These are phyloP conservation scores for Philereme transversata DNA, from an alignment of 2,888 invertebrate genomes.

Conservation along the genomic window DNA sequence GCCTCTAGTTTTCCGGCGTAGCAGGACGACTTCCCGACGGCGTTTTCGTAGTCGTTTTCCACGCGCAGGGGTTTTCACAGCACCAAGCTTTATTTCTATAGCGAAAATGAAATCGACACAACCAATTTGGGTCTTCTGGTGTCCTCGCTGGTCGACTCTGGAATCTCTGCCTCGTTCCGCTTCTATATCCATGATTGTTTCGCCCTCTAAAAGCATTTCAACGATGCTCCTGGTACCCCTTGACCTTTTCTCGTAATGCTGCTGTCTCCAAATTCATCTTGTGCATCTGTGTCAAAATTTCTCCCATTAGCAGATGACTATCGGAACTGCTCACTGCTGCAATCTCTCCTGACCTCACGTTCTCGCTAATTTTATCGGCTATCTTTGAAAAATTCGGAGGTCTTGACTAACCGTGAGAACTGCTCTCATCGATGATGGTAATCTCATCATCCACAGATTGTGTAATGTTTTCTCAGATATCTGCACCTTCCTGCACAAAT, in stretches of 20 bases:
- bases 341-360: background rate
- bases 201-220: background rate
- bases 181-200: background rate
- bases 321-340: background rate
- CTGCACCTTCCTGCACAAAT: slow-evolving; percentile 10
- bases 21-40: too few species aligned
- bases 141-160: background rate
- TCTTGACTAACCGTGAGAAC: background rate
- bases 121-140: slow-evolving; percentile 7
- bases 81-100: slow-evolving; percentile 14
- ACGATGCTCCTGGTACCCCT: too few species aligned
- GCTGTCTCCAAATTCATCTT: too few species aligned
- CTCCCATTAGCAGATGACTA: background rate
- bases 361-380: background rate
- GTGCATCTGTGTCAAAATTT: background rate
- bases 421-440: background rate
- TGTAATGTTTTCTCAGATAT: background rate
- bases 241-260: too few species aligned
- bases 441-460: background rate
- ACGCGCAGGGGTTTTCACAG: slow-evolving; percentile 21
- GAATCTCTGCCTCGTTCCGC: background rate
- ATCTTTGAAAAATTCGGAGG: background rate
- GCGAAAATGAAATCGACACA: slow-evolving; percentile 20
- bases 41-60: slow-evolving; percentile 11
- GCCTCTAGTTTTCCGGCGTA: slow-evolving; percentile 23